Base-by-base conservation (phyloP, 1,140 invertebrate species). In the Calosoma granatense region DNA sequence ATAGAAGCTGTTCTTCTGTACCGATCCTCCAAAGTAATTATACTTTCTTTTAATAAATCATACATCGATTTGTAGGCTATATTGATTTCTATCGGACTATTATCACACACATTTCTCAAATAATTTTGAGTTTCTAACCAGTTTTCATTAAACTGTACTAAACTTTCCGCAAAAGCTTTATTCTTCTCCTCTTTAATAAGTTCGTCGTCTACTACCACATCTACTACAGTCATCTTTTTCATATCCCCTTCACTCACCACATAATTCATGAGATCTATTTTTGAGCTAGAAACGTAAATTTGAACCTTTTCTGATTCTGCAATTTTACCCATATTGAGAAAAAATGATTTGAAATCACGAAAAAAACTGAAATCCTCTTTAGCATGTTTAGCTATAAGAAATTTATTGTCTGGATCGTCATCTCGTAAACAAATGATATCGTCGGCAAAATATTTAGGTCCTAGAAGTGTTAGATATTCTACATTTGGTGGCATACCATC, bases 371-470 rank as follows among this genome's bases (percentile, higher is more conserved):
- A 47, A 60, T 21, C 54, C 22, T 23, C 57, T 60, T 30, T 30
- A 30, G 6, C 6, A 30, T 6, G 14, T 14, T 30, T 4, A 30
- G 72, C 54, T 26, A 69, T 14, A 14, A 76, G 60, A 54, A 76
- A 60, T 14, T 73, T 67, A 30, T 60, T 19, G 52, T 72, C 66
- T 22, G 74, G 60, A 64, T 75, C 70, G 63, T 65, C 69, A 62
- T 77, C 76, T 63, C 78, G 75, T 52, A 82, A 56, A 30, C 74
- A 58, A 58, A 82, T 68, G 1, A 76, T 69, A 60, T 80, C 72
- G 62, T 81, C 77, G 15, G 80, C 75, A 9, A 70, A 56, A 54
- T 74, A 67, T n/a, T 73, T 68, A 17, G 65, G 61, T 19, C 57
- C 63, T 3, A 82, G 61, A 55, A 65, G 67, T 55, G 65, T 63